Evolutionary conservation across 2,113 vertebrate species (phyloP).

Genomic region (Anoplopoma fimbria): DNA sequence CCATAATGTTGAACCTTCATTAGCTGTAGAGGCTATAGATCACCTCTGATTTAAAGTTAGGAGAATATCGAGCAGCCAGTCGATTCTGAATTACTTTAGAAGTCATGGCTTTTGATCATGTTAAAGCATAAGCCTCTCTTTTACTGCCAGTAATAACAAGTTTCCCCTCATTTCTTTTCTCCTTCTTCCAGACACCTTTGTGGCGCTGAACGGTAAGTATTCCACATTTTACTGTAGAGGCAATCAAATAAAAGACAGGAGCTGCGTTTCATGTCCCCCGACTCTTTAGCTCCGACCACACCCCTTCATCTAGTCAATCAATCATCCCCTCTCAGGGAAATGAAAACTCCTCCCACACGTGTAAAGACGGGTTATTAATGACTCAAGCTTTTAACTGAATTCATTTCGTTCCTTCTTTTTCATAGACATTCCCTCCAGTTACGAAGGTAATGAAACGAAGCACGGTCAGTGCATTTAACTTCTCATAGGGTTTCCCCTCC

Average conservation of each 20-base stretch:
- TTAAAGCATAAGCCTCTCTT: conserved; percentile 50
- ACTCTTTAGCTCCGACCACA: conserved; percentile 68
- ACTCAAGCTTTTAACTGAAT: conserved; percentile 70
- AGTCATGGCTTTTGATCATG: conserved; percentile 67
- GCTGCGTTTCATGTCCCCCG: conserved; percentile 63
- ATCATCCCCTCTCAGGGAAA: conserved; percentile 75
- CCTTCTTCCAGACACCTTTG: conserved; percentile 92
- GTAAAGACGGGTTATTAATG: conserved; percentile 76
- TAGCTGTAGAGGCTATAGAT: conserved; percentile 51
- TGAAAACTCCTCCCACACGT: conserved; percentile 78
- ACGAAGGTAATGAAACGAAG: conserved; percentile 91
- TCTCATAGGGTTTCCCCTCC: conserved; percentile 10
- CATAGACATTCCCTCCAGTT: conserved; percentile 91
- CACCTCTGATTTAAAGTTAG: conserved; percentile 60
- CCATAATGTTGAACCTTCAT: conserved; percentile 39
- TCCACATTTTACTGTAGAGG: conserved; percentile 31
- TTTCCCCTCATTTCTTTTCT: conserved; percentile 72
- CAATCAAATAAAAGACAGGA: conserved; percentile 60
- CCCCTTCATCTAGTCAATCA: conserved; percentile 71
- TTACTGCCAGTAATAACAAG: conserved; percentile 61
- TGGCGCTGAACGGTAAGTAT: conserved; percentile 97
- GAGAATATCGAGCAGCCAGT: conserved; percentile 55
- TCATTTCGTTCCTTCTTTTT: conserved; percentile 84
- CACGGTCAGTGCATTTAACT: conserved; percentile 85
- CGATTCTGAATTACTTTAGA: conserved; percentile 69